Evolutionary conservation across 2,888 invertebrate species (phyloP).

Genomic region (Yponomeuta evonymella): DNA sequence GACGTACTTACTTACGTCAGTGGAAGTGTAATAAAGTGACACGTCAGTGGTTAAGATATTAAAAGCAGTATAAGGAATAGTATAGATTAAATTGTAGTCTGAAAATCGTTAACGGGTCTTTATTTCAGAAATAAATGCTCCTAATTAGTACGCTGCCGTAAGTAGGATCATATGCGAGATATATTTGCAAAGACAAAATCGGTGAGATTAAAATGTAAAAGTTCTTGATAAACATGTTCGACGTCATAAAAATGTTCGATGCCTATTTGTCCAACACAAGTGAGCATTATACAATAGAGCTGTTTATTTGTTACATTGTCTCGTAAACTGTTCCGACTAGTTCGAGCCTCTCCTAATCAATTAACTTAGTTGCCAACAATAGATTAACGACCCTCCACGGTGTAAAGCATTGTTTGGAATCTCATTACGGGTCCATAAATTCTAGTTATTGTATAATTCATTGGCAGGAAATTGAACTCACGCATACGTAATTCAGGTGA

Average conservation of each 20-base stretch:
- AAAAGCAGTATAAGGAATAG: too few relatives aligned
- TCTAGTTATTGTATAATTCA: background rate
- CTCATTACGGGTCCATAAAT: background rate
- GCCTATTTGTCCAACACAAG: background rate
- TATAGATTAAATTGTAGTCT: too few relatives aligned
- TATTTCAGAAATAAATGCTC: too few relatives aligned
- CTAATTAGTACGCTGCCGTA: too few relatives aligned
- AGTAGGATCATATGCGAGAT: too few relatives aligned
- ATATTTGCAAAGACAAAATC: too few relatives aligned
- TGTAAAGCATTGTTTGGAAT: background rate
- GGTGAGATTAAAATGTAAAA: background rate
- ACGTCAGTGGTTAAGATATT: too few relatives aligned
- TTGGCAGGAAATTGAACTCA: background rate
- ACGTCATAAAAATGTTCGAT: background rate
- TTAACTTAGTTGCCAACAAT: conserved; percentile 5
- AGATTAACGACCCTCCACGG: background rate
- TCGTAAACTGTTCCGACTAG: background rate
- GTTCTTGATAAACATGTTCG: background rate
- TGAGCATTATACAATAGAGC: background rate
- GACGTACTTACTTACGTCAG: too few relatives aligned
- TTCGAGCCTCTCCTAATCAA: background rate
- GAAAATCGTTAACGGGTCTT: too few relatives aligned
- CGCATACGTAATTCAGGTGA: background rate
- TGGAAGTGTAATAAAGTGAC: too few relatives aligned
- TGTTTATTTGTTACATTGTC: conserved; percentile 3